Evolutionary conservation across 2,888 invertebrate species (phyloP), one percentile per base, ranked within the genome.

Genomic region (Dryomyza anilis): DNA sequence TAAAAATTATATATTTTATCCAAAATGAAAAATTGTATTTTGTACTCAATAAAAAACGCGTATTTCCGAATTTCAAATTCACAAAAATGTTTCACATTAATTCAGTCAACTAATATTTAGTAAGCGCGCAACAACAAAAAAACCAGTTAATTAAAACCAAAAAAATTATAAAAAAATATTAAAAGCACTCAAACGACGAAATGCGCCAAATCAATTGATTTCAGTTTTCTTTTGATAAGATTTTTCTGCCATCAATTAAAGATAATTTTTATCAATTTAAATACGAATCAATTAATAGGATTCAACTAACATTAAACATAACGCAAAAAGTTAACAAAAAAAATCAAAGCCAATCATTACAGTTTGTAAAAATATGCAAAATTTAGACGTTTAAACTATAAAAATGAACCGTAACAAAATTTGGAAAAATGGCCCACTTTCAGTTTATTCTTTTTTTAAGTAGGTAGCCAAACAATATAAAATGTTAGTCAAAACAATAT

Each of bases 151-250:
- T n/a, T n/a, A n/a, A n/a, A n/a, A n/a, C n/a, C n/a, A 27, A 36
- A 61, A 43, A 53, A 56, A 30, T 25, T 21, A 36, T 36, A 55
- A 53, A 5, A 43, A 56, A 14, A 7, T 62, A 3, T 45, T 45
- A 16, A n/a, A 57, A 57, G 39, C 57, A 27, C n/a, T 27, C 27
- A 52, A 52, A 21, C 50, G 53, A 33, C n/a, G n/a, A n/a, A 36
- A 36, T 12, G 55, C 55, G 36, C 33, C 55, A 33, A 36, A 36
- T 33, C 23, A 63, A 60, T 55, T 65, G 64, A 60, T 60, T 55
- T 45, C 29, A 6, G 19, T 46, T 33, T 16, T 63, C 66, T 66
- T 68, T 66, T 68, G 62, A 64, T 68, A 68, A 68, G 68, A 68
- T 64, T 68, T 68, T 68, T 27, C 21, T 52, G 58, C 65, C 62